Evolutionary conservation across 2,888 invertebrate species (phyloP), one percentile per base, ranked within the genome.

Genomic region (Tanypteryx hageni): DNA sequence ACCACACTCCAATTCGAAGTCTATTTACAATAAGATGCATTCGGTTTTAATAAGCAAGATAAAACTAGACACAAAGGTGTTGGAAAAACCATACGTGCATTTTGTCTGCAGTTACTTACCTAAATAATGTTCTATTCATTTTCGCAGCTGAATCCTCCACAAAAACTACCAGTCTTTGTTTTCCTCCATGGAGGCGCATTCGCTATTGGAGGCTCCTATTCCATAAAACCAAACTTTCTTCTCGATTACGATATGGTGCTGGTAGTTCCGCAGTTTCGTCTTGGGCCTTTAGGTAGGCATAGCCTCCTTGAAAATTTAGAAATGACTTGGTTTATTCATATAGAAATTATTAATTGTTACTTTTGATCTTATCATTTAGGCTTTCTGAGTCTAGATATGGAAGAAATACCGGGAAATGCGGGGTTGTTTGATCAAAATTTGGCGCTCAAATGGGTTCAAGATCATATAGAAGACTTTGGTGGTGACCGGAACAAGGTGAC

Each of bases 371-470:
- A 8, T 31, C 58, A 13, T 27, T 13, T 4, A 92, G 92, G 92
- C 14, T 92, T 92, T 13, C 68, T 84, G 13, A 92, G 61, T 64
- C 64, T 92, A 0, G 85, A 85, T n/a, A 92, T 68, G 13, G 68
- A 64, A n/a, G 68, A 68, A 22, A 92, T 92, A 44, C 92, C 92
- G n/a, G 92, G 92, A 27, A 92, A 92, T 85, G 92, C 92, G 11
- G 92, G 68, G 13, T 64, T 92, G n/a, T 85, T 59, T 27, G 92
- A 92, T 16, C 92, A 92, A 27, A 68, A 57, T 1, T 64, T 92
- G n/a, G 92, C 92, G 64, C 61, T 92, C 68, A 64, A 92, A 44
- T 92, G 92, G 92, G 92, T 92, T 14, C 85, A 92, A 58, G 92
- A 92, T 3, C 61, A 92, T 61, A 92, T 92, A 57, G 18, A 44